Conservation (phyloP, 2,888 invertebrate genomes). For the Lithophane ornitopus region DNA sequence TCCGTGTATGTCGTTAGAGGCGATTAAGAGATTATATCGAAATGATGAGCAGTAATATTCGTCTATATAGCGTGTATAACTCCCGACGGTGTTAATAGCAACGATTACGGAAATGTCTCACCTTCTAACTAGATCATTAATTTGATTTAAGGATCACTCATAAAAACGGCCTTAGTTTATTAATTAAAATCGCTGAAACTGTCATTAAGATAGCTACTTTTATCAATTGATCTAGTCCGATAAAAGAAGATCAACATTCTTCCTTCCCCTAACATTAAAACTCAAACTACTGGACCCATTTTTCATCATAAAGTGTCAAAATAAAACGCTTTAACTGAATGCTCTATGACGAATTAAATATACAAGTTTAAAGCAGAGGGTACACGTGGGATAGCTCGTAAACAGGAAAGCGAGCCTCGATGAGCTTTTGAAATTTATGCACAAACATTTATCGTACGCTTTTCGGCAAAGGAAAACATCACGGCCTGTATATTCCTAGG, state of each 20-base stretch:
- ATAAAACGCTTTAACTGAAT: slow-evolving; percentile 47
- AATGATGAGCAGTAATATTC: slow-evolving; percentile 41
- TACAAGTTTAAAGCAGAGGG: slow-evolving; percentile 63
- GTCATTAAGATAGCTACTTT: slow-evolving; percentile 6
- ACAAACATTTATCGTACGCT: slow-evolving; percentile 77
- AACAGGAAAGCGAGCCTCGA: slow-evolving; percentile 69
- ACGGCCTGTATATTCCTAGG: slow-evolving; percentile 60
- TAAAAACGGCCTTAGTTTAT: not conserved
- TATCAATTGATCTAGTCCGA: slow-evolving; percentile 3
- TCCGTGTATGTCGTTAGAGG: slow-evolving; percentile 37
- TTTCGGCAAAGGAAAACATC: slow-evolving; percentile 73
- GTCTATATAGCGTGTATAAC: not conserved
- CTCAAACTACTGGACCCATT: not conserved
- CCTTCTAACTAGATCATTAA: slow-evolving; percentile 22
- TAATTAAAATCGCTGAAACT: slow-evolving; percentile 8
- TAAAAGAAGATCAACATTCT: slow-evolving; percentile 12
- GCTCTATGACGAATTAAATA: slow-evolving; percentile 61
- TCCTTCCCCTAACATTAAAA: not conserved
- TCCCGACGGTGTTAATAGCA: slow-evolving; percentile 32
- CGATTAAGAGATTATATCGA: slow-evolving; percentile 52
- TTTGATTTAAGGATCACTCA: slow-evolving; percentile 28
- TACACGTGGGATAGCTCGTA: slow-evolving; percentile 71
- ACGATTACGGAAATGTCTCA: slow-evolving; percentile 31
- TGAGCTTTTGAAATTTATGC: slow-evolving; percentile 79
- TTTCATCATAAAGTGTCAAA: not conserved